These are phyloP conservation scores for Lycocerus yunnanus DNA, from an alignment of 2,888 invertebrate genomes.

Conservation along the genomic window DNA sequence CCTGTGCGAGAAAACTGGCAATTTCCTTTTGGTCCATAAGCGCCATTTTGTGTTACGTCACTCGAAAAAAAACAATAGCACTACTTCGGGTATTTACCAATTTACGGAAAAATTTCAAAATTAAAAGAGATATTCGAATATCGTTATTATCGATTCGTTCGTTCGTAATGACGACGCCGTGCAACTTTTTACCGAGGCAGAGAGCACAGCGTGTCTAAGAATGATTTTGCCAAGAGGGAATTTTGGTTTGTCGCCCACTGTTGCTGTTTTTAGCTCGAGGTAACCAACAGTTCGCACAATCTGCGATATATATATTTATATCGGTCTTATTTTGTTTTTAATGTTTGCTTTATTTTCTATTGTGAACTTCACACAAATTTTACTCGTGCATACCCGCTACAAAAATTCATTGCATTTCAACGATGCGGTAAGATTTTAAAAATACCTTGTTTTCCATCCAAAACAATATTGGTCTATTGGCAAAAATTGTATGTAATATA, in stretches of 20 bases:
- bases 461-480: not conserved
- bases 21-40: constrained; percentile 82
- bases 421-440: not conserved
- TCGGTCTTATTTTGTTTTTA: constrained; percentile 30
- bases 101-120: constrained; percentile 26
- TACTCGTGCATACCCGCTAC: not conserved
- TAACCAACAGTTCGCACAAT: constrained; percentile 48
- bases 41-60: constrained; percentile 43
- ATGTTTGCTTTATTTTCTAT: constrained; percentile 19
- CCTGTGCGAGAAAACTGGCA: constrained; percentile 82
- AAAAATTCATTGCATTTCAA: not conserved
- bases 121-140: constrained; percentile 39
- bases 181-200: constrained; percentile 45
- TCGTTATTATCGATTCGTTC: constrained; percentile 43
- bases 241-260: constrained; percentile 54
- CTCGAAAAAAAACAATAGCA: constrained; percentile 19
- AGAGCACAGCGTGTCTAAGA: constrained; percentile 50
- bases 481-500: not conserved
- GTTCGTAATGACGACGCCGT: constrained; percentile 49
- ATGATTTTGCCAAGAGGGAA: constrained; percentile 51
- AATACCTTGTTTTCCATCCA: not conserved
- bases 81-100: constrained; percentile 10
- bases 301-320: constrained; percentile 39
- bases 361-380: constrained; percentile 1
- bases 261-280: constrained; percentile 50